Evolutionary conservation across 2,888 invertebrate genomes (phyloP).

Genomic region (Folsomia manolachei): DNA sequence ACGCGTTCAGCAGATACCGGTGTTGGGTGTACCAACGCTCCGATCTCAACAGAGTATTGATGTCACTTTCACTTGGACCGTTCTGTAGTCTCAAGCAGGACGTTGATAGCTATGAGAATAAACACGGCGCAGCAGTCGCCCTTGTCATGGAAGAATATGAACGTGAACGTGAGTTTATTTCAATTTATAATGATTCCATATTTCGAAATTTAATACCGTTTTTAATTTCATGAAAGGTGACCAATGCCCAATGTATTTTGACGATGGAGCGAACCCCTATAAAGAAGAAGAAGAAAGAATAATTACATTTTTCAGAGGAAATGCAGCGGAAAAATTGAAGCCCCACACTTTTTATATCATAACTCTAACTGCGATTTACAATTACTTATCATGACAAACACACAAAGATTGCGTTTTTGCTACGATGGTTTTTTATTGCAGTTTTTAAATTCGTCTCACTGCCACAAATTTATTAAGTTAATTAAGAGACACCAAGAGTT

Average conservation of each 20-base stretch:
- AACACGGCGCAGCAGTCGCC: slow-evolving; percentile 86
- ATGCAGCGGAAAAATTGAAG: slow-evolving; percentile 12
- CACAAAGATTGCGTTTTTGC: too few relatives aligned
- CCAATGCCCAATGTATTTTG: slow-evolving; percentile 96
- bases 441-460: too few relatives aligned
- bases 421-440: too few relatives aligned
- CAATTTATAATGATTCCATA: too few relatives aligned
- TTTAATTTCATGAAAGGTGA: slow-evolving; percentile 62
- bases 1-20: slow-evolving; percentile 90
- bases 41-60: slow-evolving; percentile 80
- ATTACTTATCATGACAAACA: too few relatives aligned
- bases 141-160: slow-evolving; percentile 89
- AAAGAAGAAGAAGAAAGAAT: slow-evolving; percentile 46
- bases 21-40: slow-evolving; percentile 96
- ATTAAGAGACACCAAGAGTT: too few relatives aligned
- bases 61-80: slow-evolving; percentile 85
- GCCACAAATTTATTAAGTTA: too few relatives aligned
- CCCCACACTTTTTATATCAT: too few relatives aligned
- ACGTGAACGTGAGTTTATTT: slow-evolving; percentile 77
- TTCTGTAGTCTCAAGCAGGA: slow-evolving; percentile 87
- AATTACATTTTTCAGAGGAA: slow-evolving; percentile 36
- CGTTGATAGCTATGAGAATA: slow-evolving; percentile 81
- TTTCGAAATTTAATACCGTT: neutral
- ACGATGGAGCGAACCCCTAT: slow-evolving; percentile 84
- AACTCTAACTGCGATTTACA: too few relatives aligned